Evolutionary conservation across 2,113 vertebrate genomes (phyloP).

Genomic region (Phrynosoma platyrhinos): DNA sequence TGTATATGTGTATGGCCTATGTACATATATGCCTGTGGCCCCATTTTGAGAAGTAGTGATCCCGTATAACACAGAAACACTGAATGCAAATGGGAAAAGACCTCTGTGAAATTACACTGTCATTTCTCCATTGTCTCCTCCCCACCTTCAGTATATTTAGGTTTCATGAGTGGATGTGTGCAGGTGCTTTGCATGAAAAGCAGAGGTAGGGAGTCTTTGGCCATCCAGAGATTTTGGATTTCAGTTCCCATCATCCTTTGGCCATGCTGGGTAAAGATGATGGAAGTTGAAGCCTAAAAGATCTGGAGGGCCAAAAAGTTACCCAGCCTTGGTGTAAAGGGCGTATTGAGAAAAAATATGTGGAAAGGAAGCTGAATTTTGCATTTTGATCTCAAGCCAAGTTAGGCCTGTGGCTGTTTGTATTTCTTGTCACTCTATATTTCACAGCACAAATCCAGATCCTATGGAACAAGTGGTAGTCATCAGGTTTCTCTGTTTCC

Average conservation of each 20-base stretch:
- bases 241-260: no score
- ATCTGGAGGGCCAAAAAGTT: no score
- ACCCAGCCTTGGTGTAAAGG: neutral
- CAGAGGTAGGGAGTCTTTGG: neutral
- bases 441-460: neutral
- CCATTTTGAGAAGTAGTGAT: neutral
- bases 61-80: neutral
- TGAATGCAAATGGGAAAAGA: neutral
- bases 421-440: conserved; percentile 37
- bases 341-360: conserved; percentile 26
- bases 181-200: neutral
- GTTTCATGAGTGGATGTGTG: neutral
- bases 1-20: neutral
- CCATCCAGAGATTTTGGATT: no score
- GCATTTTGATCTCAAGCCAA: conserved; percentile 20
- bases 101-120: no score
- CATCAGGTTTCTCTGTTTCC: neutral
- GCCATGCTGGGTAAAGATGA: no score
- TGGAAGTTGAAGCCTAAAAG: no score
- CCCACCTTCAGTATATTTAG: neutral
- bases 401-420: conserved; percentile 1
- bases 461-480: neutral
- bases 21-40: no score
- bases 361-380: conserved; percentile 26
- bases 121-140: neutral